phyloP scores from a whole-genome alignment of 2,888 invertebrate genomes.

The Drosophila affinis region DNA sequence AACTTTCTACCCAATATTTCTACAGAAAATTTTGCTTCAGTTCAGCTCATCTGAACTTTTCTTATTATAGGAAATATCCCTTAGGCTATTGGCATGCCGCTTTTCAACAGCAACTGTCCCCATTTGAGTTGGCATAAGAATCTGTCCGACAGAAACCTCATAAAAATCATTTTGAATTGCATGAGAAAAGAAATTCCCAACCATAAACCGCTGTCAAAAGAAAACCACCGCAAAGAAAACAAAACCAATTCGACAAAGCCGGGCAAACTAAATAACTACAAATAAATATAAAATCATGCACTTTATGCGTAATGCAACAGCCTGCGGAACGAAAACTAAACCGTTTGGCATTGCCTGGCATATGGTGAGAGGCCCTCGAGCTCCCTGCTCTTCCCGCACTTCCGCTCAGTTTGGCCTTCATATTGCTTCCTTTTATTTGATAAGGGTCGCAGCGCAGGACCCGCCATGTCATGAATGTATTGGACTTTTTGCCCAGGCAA shows the following conservation, averaged over 20 bases:
- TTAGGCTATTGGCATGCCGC: conserved; percentile 21
- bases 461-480: not conserved
- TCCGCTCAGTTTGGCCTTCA: not conserved
- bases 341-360: conserved; percentile 1
- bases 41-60: conserved; percentile 30
- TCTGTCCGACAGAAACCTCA: conserved; percentile 29
- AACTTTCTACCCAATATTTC: conserved; percentile 6
- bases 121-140: conserved; percentile 22
- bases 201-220: conserved; percentile 40
- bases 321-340: conserved; percentile 19
- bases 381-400: not conserved
- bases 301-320: conserved; percentile 60
- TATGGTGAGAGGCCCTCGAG: conserved; percentile 4
- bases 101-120: conserved; percentile 7
- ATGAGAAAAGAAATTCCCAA: conserved; percentile 27
- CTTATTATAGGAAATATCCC: conserved; percentile 32
- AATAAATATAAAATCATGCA: conserved; percentile 69
- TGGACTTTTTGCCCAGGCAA: not conserved
- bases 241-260: conserved; percentile 47
- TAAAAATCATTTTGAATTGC: conserved; percentile 46
- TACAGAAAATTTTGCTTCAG: conserved; percentile 31
- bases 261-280: conserved; percentile 51
- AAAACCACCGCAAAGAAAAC: conserved; percentile 40
- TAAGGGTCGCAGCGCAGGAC: not conserved
- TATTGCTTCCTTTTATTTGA: conserved; percentile 3